Percentiles rank a stretch among this genome's conserved stretches.
Conservation (phyloP, 2,888 invertebrate genomes). For the Deilephila porcellus region DNA sequence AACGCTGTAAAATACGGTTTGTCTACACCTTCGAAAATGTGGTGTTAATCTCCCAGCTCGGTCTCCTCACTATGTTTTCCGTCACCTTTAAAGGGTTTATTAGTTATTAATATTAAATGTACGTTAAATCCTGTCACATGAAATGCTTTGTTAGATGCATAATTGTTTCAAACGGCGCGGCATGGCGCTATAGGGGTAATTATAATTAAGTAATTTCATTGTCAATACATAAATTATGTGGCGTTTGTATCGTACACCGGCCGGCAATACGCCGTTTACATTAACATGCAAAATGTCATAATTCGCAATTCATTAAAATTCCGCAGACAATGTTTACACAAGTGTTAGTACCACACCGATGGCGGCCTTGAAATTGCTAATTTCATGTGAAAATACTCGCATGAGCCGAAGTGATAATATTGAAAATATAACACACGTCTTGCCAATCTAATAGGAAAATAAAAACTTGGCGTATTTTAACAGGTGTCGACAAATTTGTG, state of each 20-base stretch:
- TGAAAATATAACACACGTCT: background rate
- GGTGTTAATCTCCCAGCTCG: too few relatives aligned
- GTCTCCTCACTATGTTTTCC: too few relatives aligned
- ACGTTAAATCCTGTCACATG: background rate
- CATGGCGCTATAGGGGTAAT: slow-evolving; percentile 8
- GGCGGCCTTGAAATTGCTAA: slow-evolving; percentile 47
- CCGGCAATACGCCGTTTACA: slow-evolving; percentile 3
- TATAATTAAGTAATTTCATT: slow-evolving; percentile 23
- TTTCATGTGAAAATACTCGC: slow-evolving; percentile 41
- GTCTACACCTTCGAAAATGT: too few relatives aligned
- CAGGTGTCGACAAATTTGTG: too few relatives aligned
- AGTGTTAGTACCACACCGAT: slow-evolving; percentile 43
- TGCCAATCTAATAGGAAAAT: background rate
- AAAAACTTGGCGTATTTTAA: too few relatives aligned
- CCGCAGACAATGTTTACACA: slow-evolving; percentile 49
- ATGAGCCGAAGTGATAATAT: slow-evolving; percentile 28
- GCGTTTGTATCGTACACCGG: background rate
- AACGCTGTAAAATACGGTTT: too few relatives aligned
- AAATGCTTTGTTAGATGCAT: background rate
- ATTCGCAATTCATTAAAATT: slow-evolving; percentile 49
- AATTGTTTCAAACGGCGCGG: slow-evolving; percentile 2
- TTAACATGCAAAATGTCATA: slow-evolving; percentile 37
- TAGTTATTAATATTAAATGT: background rate
- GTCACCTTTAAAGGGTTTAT: too few relatives aligned
- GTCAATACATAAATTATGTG: slow-evolving; percentile 7